Base-by-base conservation (phyloP, 1,140 invertebrate genomes). In the Parapsyche elsis region DNA sequence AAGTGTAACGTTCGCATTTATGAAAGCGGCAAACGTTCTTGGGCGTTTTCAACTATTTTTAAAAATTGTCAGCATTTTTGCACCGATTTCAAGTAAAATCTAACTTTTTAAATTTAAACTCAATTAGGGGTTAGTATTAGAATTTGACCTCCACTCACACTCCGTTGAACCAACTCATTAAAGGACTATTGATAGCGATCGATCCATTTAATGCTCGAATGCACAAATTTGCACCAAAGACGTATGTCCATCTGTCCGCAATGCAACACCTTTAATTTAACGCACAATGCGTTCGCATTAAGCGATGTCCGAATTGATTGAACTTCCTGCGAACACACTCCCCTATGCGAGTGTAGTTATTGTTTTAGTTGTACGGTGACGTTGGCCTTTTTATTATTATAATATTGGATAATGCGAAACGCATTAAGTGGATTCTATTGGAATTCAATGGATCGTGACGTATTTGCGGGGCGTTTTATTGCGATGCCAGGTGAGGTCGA, bases 381-480 rank as follows among this genome's bases (percentile, higher is more conserved):
- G 49, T 53, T 53, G 16, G 49, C 49, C 49, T 67, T 67, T 67
- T 38, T 7, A 38, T 38, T 38, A 38, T 38, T 38, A 38, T 38
- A 38, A 38, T 38, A 38, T 38, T 38, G 10, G 64, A 70, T 57
- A 75, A 75, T 75, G 73, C 49, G 16, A 57, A 57, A 24, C 16
- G 46, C 46, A 75, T 75, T 75, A 57, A 59, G 23, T 10, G 46
- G 12, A 75, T 16, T 57, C 53, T 59, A 75, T 75, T 57, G 49
- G 44, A 57, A 46, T 57, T 75, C 73, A 75, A 53, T 75, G 73
- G 53, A 26, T 45, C 44, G 73, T 38, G 44, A 75, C 73, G 30
- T 53, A 74, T 49, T 46, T 5, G 38, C 16, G 24, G 24, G 24
- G 64, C 24, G 70, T 38, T 71, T 45, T 26, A 71, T 71, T 14